Percentiles rank a stretch among this genome's conserved stretches.
Evolutionary conservation across 2,888 invertebrate genomes (phyloP).

Genomic region (Drosophila atroscutellata): DNA sequence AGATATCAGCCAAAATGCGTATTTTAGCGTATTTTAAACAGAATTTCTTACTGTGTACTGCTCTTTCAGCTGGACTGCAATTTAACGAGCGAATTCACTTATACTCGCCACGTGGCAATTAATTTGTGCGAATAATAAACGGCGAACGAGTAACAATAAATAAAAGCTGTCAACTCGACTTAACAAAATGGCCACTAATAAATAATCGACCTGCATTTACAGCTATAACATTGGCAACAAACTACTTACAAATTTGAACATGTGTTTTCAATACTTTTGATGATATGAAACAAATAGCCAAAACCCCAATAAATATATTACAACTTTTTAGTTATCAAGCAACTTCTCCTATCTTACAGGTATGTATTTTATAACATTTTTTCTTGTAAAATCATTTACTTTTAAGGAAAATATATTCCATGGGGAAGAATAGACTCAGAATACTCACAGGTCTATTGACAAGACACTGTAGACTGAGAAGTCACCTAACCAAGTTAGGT

Average conservation of each 20-base stretch:
- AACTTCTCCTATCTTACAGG: background rate
- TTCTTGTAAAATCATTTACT: too few species aligned
- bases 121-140: conserved; percentile 16
- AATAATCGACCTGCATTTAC: conserved; percentile 33
- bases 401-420: background rate
- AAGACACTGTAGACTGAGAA: too few species aligned
- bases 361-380: background rate
- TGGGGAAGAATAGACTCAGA: too few species aligned
- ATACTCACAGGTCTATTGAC: too few species aligned
- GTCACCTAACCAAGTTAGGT: too few species aligned
- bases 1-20: background rate
- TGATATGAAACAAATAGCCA: conserved; percentile 8
- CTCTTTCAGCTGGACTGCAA: background rate
- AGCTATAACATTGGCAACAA: conserved; percentile 14
- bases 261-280: conserved; percentile 44
- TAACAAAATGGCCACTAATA: conserved; percentile 41
- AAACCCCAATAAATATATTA: background rate
- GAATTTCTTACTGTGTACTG: background rate
- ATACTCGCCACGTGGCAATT: conserved; percentile 31
- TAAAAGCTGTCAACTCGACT: conserved; percentile 23
- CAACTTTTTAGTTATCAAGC: background rate
- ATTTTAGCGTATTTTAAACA: background rate
- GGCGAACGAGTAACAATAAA: conserved; percentile 40
- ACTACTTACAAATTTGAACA: conserved; percentile 20
- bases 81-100: conserved; percentile 18